Conservation (phyloP, 2,888 invertebrate species). For the Formica aserva region DNA sequence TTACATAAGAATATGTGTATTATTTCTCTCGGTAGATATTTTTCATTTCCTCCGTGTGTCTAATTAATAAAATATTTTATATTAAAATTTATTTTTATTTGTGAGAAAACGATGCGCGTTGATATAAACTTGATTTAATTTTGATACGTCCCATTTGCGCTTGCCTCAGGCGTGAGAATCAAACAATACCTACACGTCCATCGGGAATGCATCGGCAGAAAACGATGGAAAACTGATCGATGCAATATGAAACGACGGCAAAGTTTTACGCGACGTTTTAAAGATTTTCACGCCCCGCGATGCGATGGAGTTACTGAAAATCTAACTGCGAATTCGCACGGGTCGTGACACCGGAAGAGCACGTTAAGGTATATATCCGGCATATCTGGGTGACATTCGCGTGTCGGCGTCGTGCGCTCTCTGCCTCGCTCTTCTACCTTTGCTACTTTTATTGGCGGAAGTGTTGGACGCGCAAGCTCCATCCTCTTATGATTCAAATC, state of each 20-base stretch:
- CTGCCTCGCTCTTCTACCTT: not conserved
- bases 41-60: not conserved
- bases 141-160: not conserved
- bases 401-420: not conserved
- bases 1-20: not conserved
- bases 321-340: slow-evolving; percentile 17
- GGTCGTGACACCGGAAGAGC: slow-evolving; percentile 20
- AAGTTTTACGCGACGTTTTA: slow-evolving; percentile 17
- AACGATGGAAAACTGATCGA: slow-evolving; percentile 10
- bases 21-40: not conserved
- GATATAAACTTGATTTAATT: not conserved
- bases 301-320: slow-evolving; percentile 8
- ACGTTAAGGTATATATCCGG: slow-evolving; percentile 12
- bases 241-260: slow-evolving; percentile 5
- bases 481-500: slow-evolving; percentile 24
- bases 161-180: not conserved
- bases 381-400: slow-evolving; percentile 8
- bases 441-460: slow-evolving; percentile 35
- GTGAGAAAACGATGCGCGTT: not conserved
- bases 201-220: slow-evolving; percentile 8
- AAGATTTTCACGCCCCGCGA: slow-evolving; percentile 10
- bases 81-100: not conserved
- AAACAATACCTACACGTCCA: slow-evolving; percentile 15
- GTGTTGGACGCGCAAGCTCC: not conserved
- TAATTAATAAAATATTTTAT: not conserved